These are phyloP conservation scores for Phorcus lineatus DNA, from an alignment of 2,888 invertebrate species.

Conservation along the genomic window DNA sequence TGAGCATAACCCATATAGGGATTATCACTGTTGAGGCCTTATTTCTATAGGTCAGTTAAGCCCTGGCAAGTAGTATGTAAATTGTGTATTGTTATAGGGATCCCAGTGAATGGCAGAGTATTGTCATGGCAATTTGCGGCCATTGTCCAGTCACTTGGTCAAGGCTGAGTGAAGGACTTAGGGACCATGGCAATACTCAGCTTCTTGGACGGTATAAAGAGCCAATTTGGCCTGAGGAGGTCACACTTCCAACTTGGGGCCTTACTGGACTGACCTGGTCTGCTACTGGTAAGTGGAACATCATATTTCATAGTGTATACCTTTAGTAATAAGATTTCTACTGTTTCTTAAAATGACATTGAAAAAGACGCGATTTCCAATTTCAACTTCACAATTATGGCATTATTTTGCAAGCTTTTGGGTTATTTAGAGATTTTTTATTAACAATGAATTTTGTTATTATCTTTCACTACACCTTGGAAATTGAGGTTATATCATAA, in stretches of 20 bases:
- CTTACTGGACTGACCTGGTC: too few species aligned
- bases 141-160: slow-evolving; percentile 10
- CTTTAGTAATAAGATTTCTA: too few species aligned
- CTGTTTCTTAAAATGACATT: too few species aligned
- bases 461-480: too few species aligned
- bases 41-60: background rate
- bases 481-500: too few species aligned
- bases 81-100: background rate
- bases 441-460: too few species aligned
- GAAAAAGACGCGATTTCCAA: too few species aligned
- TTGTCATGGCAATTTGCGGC: slow-evolving; percentile 14
- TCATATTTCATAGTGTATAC: background rate
- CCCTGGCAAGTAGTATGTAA: background rate
- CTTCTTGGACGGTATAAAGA: slow-evolving; percentile 4
- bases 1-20: slow-evolving; percentile 19
- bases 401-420: too few species aligned
- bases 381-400: too few species aligned
- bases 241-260: background rate
- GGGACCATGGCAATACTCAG: slow-evolving; percentile 5
- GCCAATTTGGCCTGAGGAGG: background rate
- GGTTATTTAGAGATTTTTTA: too few species aligned
- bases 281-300: too few species aligned
- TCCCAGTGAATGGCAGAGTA: background rate
- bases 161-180: background rate
- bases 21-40: background rate